Base-by-base conservation (phyloP, 2,888 invertebrate genomes). In the Polydrusus pterygomalis region DNA sequence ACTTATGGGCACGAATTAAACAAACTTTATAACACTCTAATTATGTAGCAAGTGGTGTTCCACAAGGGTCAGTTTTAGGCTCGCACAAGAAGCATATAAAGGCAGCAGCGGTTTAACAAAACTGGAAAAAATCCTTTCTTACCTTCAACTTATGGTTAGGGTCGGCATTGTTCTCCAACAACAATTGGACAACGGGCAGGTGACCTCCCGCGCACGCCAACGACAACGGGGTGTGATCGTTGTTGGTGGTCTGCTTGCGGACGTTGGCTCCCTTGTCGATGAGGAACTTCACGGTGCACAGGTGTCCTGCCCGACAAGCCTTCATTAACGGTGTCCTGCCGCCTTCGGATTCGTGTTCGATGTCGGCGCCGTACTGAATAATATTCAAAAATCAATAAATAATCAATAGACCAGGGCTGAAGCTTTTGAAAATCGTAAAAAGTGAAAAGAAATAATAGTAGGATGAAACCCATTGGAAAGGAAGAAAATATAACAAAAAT, bases 281-380 rank as follows among this genome's bases (percentile, higher is more conserved):
- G 78, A 99, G 93, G 90, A 97, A 98, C 90, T 97, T 96, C 81
- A 98, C 98, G 79, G 98, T 97, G 88, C 97, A 97, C 70, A 96
- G 89, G 88, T 99, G 98, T 0, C 99, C 99, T 15, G 98, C 97
- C 80, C 98, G 92, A 81, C 97, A 97, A 30, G 99, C 98, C 89
- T 98, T 99, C 99, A 99, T 99, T 85, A 99, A 89, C 62, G 99
- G 98, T 79, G 99, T 99, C 83, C 98, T 92, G 6, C 98, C 98
- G 8, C 85, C 98, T 88, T 99, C 98, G 58, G 96, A 96, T 89
- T 97, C 97, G 88, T 97, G 97, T 88, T 98, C 97, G 85, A 98
- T 89, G 88, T 96, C 93, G 69, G 98, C 98, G 81, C 96, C 96
- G 86, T 94, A 95, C 80, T 96, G 49, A 38, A 47, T 43, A 20